Evolutionary conservation across 2,113 vertebrate species (phyloP), one percentile per base, ranked within the genome.

Genomic region (Phycodurus eques): DNA sequence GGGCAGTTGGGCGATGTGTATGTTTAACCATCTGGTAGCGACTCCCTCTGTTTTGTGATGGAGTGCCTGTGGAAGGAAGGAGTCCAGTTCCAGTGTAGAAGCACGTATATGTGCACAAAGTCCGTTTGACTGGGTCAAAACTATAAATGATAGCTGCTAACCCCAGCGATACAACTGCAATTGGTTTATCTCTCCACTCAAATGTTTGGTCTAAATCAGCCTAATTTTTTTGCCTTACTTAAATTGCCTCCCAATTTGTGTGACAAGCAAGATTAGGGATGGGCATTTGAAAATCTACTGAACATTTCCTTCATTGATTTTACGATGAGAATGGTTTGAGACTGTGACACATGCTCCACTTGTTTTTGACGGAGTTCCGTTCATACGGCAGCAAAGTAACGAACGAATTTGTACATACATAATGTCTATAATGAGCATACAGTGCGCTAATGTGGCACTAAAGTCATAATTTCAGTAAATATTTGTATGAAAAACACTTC

Each of bases 21-120:
- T 94, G 90, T 93, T 93, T 93, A 92, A 92, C 90, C 92, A 92
- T 93, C 89, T 93, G 92, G 91, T 93, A 93, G 93, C 90, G 64
- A 93, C 92, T 92, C 89, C 90, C 91, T 85, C 80, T 76, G 74
- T 87, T 83, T 83, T 70, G 86, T 93, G 91, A 93, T 93, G 88
- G 85, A 93, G 88, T 88, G 91, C 80, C 87, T 90, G 91, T 77
- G 86, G 90, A 92, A 71, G 88, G 91, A 93, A 84, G 74, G 73
- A 91, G 85, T 89, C 87, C 90, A 91, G 87, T 78, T 71, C 82
- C 51, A 73, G 71, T 67, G 80, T 64, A 76, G 80, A 80, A 33
- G 73, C 74, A 66, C 43, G 27, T 53, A 31, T 31, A 69, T 42
- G 57, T 27, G 66, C 8, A 43, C 62, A 59, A 63, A 62, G 81